Percentiles rank a stretch among this genome's conserved stretches.
phyloP scores from a whole-genome alignment of 2,113 vertebrate genomes.

The Mola mola region DNA sequence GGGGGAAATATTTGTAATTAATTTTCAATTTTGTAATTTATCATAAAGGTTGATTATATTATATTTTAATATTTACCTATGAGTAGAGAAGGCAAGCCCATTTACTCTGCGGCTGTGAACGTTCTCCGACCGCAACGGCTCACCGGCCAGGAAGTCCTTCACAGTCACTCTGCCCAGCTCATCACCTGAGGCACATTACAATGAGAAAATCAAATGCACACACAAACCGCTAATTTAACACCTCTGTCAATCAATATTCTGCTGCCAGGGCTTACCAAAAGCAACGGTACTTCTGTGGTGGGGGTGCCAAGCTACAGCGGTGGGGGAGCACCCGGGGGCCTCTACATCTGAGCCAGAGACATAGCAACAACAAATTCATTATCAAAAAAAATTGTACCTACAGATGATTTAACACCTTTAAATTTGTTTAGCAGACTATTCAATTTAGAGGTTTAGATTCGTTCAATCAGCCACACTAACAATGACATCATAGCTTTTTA shows the following conservation, averaged over 20 bases:
- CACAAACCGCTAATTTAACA: not conserved
- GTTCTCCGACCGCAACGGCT: conserved; percentile 67
- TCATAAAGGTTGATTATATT: too few species aligned
- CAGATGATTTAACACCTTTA: too few species aligned
- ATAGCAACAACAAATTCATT: not conserved
- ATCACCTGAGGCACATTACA: conserved; percentile 81
- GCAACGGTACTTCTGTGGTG: conserved; percentile 87
- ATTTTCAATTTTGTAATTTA: too few species aligned
- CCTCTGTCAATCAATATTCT: not conserved
- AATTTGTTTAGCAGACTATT: too few species aligned
- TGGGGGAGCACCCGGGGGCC: conserved; percentile 83
- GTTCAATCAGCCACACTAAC: too few species aligned
- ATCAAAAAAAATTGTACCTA: not conserved
- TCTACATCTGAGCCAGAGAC: conserved; percentile 75
- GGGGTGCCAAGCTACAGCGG: conserved; percentile 90
- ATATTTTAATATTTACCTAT: conserved; percentile 89
- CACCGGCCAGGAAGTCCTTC: conserved; percentile 84
- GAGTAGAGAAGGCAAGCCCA: conserved; percentile 87
- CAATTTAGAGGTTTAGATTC: too few species aligned
- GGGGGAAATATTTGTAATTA: too few species aligned
- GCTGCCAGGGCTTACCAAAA: conserved; percentile 83
- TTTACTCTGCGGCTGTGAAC: conserved; percentile 86
- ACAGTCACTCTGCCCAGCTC: conserved; percentile 88
- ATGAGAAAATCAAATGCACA: not conserved
- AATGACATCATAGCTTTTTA: too few species aligned